A percentile compares a stretch with the other conserved stretches of the same genome.
phyloP scores from a whole-genome alignment of 2,888 invertebrate species.

The Leucophora obtusa region DNA sequence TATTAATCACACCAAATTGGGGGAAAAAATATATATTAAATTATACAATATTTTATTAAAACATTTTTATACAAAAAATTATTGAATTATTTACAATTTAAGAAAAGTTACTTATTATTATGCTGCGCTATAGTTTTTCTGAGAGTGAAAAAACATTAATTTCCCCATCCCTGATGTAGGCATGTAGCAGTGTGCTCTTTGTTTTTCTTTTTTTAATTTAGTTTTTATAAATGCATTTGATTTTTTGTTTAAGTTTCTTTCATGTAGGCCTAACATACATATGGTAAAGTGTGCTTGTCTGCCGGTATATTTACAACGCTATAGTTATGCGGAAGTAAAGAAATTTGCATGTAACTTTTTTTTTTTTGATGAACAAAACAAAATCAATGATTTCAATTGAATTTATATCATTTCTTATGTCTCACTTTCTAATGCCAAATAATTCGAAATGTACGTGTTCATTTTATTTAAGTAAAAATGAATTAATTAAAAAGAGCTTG shows the following conservation, averaged over 20 bases:
- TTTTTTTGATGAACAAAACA: constrained; percentile 6
- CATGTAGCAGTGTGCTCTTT: neutral
- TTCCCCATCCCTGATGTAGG: too few relatives aligned
- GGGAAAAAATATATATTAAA: too few relatives aligned
- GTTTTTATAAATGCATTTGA: constrained; percentile 10
- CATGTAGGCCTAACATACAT: constrained; percentile 14
- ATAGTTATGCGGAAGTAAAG: constrained; percentile 29
- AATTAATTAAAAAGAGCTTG: too few relatives aligned
- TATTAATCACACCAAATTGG: too few relatives aligned
- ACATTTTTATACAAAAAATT: too few relatives aligned
- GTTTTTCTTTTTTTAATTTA: too few relatives aligned
- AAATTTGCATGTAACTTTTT: constrained; percentile 20
- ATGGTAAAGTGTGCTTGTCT: constrained; percentile 9
- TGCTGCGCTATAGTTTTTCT: too few relatives aligned
- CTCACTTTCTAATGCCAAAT: constrained; percentile 39
- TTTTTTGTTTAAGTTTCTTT: neutral
- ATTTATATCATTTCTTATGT: constrained; percentile 1
- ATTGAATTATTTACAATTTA: too few relatives aligned
- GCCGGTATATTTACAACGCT: neutral
- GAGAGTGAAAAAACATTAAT: too few relatives aligned
- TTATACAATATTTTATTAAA: too few relatives aligned
- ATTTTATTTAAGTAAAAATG: neutral
- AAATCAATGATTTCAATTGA: constrained; percentile 2
- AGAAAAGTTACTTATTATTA: too few relatives aligned
- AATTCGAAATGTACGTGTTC: constrained; percentile 14